Evolutionary conservation across 2,113 vertebrate species (phyloP), one percentile per base, ranked within the genome.

Genomic region (Grammomys dolichurus): DNA sequence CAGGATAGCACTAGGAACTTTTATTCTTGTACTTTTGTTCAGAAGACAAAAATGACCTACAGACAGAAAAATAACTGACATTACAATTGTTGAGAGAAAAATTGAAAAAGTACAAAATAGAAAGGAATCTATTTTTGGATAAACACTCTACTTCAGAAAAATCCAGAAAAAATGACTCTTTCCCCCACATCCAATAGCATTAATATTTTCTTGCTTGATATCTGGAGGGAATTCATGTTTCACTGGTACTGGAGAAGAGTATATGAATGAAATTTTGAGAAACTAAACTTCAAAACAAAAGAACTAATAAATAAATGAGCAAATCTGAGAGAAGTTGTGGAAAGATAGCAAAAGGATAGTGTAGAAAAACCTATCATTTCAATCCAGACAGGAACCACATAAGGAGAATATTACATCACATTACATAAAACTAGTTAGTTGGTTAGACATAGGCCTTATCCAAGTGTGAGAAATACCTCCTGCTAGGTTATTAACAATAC

Each of bases 81-180:
- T 9, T 1, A 43, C 14, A 19, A 31, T 78, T 78, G 16, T 19
- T 78, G 48, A 78, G 7, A 51, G 48, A 63, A 94, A 76, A 96
- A 89, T 43, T n/a, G 14, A 3, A 26, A 60, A 78, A 85, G 75
- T 76, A 1, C 13, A 85, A 85, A 85, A 81, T 54, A 86, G 43
- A 73, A 92, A 94, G 84, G 9, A 31, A 73, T 69, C 76, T 95
- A 94, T 40, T 92, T 96, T 96, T 73, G 48, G 89, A 76, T 88
- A 94, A 81, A 58, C 40, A 95, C 16, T 87, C 20, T 36, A 24
- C 36, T 91, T 80, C 13, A 60, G 36, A 31, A 69, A 28, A 48
- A 91, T 93, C 20, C 0, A 43, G 75, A 87, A 2, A 56, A 84
- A 90, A 91, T 58, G 5, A 17, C 31, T 84, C 63, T 95, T 84